phyloP scores from a whole-genome alignment of 2,797 vertebrate genomes.

The Luscinia megarhynchos region DNA sequence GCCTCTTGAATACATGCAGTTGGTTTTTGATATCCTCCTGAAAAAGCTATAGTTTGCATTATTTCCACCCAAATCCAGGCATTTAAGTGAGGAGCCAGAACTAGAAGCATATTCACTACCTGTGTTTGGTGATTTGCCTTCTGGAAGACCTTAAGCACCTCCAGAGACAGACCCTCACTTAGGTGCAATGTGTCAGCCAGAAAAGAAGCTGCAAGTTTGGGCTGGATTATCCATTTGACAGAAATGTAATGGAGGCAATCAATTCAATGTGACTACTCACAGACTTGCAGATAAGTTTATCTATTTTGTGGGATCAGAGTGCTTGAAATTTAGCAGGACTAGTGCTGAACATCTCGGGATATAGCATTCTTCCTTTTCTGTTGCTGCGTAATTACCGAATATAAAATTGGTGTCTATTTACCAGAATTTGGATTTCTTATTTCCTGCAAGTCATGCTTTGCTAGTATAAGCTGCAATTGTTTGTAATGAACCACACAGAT shows the following conservation, averaged over 20 bases:
- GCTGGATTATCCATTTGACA: background rate
- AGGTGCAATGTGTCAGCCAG: background rate
- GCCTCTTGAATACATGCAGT: background rate
- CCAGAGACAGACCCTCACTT: fast-evolving
- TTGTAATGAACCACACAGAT: background rate
- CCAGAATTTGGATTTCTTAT: background rate
- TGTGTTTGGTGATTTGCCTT: background rate
- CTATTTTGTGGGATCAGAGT: background rate
- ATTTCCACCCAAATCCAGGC: background rate
- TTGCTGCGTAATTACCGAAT: background rate
- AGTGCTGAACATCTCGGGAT: background rate
- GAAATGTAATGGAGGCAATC: background rate
- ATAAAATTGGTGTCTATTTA: background rate
- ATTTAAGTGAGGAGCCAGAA: background rate
- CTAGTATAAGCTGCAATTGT: background rate
- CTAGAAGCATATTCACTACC: background rate
- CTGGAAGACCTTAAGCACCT: background rate
- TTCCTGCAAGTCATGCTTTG: background rate
- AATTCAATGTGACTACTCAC: background rate
- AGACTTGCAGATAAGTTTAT: background rate
- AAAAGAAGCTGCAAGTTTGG: background rate
- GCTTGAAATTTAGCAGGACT: background rate
- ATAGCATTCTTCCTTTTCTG: background rate
- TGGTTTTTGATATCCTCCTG: background rate
- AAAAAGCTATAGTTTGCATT: background rate